These are phyloP conservation scores for Hepsetus odoe DNA, from an alignment of 2,113 vertebrate genomes.

Conservation along the genomic window DNA sequence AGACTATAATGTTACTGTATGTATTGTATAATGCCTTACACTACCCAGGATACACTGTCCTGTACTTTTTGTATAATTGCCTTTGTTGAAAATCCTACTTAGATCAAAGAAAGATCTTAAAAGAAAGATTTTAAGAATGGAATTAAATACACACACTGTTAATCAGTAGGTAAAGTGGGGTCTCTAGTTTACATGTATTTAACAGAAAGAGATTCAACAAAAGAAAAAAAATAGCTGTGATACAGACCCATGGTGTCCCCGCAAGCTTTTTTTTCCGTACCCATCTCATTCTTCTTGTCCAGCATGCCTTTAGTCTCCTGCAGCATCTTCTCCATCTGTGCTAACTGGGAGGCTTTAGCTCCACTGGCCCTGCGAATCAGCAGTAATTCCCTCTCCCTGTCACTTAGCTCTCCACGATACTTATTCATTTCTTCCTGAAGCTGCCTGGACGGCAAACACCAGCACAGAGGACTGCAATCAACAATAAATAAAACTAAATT, in stretches of 20 bases:
- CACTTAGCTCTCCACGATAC: conserved; percentile 73
- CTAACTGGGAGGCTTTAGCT: conserved; percentile 81
- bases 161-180: too few relatives aligned
- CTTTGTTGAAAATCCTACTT: too few relatives aligned
- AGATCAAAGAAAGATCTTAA: too few relatives aligned
- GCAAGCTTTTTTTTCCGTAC: conserved; percentile 62
- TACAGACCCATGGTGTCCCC: conserved; percentile 73
- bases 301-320: conserved; percentile 83
- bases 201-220: not conserved
- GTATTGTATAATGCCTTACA: too few relatives aligned
- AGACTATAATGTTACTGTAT: too few relatives aligned
- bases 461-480: conserved; percentile 42
- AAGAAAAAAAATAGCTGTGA: not conserved
- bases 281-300: conserved; percentile 79
- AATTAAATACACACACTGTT: too few relatives aligned
- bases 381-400: conserved; percentile 77
- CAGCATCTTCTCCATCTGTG: conserved; percentile 83
- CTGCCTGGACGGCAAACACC: conserved; percentile 59
- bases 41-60: too few relatives aligned
- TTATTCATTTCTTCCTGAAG: conserved; percentile 77
- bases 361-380: conserved; percentile 80
- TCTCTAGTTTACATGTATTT: too few relatives aligned
- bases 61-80: too few relatives aligned
- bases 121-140: too few relatives aligned
- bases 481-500: not conserved